Base-by-base conservation (phyloP, 2,113 vertebrate species). In the Siniperca knerii region DNA sequence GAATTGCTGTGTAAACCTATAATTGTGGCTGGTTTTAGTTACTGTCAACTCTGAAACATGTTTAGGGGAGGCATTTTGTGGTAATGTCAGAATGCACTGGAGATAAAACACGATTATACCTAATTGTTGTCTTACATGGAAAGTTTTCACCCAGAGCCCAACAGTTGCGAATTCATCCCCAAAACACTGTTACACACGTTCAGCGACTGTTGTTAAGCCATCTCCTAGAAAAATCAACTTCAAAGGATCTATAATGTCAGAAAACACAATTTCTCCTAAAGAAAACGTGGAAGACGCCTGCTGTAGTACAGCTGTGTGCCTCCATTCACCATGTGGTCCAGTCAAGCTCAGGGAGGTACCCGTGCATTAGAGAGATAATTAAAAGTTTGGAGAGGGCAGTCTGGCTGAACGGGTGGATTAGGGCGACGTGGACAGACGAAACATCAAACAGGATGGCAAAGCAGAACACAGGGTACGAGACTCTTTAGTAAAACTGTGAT, bases 281-380 rank as follows among this genome's bases (percentile, higher is more conserved):
- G 66, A 67, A 85, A 79, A 77, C 76, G 68, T 33, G 37, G 35
- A 67, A 68, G 74, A 48, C 3, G 70, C 25, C 55, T 82, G 8
- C 66, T 87, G 73, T 33, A 18, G 62, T 84, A 75, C 75, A 82
- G 85, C 75, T 65, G 44, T 88, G 57, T 54, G 52, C 72, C 83
- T 77, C 52, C 68, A 48, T 77, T 75, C 86, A 62, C 72, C 84
- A 81, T 85, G 85, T 86, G 79, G 73, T 69, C 75, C 81, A 71
- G 37, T 67, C 72, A 50, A 69, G 67, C 83, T 73, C 72, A 77
- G 77, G 89, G 91, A 86, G 85, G 87, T 67, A 77, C 90, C 89
- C 58, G 50, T 71, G 77, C 79, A 89, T 88, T 67, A 87, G 61
- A 10, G 65, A 61, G 66, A 90, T 92, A 93, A 94, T 90, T 70